phyloP scores from a whole-genome alignment of 2,113 vertebrate species.

The Sapayoa aenigma region DNA sequence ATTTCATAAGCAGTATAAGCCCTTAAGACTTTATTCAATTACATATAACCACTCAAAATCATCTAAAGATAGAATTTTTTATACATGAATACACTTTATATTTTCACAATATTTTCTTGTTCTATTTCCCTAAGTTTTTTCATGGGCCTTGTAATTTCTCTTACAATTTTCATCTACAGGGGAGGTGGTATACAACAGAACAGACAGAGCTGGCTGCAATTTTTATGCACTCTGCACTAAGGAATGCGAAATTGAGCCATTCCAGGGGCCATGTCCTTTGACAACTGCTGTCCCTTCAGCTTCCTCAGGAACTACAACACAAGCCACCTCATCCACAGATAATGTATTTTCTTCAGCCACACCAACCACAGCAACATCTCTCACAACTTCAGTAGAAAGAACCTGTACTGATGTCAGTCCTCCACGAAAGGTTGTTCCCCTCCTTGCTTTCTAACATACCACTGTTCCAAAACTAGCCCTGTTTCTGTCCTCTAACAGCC shows the following conservation, averaged over 20 bases:
- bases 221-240: slow-evolving; percentile 68
- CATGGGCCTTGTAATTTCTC: background rate
- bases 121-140: background rate
- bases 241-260: slow-evolving; percentile 51
- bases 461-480: background rate
- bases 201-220: slow-evolving; percentile 70
- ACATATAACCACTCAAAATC: background rate
- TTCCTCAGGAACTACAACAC: background rate
- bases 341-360: background rate
- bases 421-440: slow-evolving; percentile 57
- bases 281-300: background rate
- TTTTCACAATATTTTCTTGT: background rate
- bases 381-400: background rate
- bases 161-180: slow-evolving; percentile 36
- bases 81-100: background rate
- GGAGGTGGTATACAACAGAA: slow-evolving; percentile 72
- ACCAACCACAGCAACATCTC: background rate
- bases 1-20: background rate
- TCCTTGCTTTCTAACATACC: background rate
- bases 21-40: background rate
- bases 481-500: background rate
- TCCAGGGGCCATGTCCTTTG: slow-evolving; percentile 20
- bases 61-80: background rate
- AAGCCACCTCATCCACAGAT: background rate
- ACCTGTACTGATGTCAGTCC: slow-evolving; percentile 41